Evolutionary conservation across 1,140 invertebrate species (phyloP).

Genomic region (Pollicipes pollicipes): DNA sequence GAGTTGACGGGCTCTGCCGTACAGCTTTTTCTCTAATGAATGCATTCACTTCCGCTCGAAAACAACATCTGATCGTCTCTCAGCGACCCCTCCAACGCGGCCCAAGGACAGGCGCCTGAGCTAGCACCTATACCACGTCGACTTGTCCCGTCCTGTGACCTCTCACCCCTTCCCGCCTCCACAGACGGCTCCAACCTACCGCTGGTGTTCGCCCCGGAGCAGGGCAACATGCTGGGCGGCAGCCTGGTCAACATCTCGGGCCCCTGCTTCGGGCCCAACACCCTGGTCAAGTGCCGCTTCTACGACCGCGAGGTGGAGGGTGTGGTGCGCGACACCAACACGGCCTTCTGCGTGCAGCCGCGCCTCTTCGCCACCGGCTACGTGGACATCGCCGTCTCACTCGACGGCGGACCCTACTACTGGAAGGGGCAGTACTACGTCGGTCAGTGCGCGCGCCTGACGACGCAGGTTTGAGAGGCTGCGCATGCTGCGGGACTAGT

Average conservation of each 20-base stretch:
- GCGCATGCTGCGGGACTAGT: too few relatives aligned
- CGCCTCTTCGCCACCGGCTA: constrained; percentile 77
- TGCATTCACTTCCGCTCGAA: too few relatives aligned
- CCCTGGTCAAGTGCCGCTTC: constrained; percentile 51
- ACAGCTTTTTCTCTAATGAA: too few relatives aligned
- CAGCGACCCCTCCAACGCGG: too few relatives aligned
- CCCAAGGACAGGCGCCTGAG: too few relatives aligned
- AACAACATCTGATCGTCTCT: too few relatives aligned
- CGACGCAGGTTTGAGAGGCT: too few relatives aligned
- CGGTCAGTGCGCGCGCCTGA: constrained; percentile 36
- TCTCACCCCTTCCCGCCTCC: too few relatives aligned
- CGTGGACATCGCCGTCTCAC: constrained; percentile 65
- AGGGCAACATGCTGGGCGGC: constrained; percentile 86
- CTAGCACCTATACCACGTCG: too few relatives aligned
- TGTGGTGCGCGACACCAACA: constrained; percentile 33
- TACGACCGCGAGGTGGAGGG: constrained; percentile 25
- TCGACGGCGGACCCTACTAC: constrained; percentile 55
- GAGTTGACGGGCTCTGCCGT: too few relatives aligned
- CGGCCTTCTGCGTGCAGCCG: constrained; percentile 75
- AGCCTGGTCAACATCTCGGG: constrained; percentile 88
- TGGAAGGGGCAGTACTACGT: constrained; percentile 86
- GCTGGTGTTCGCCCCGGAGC: constrained; percentile 74
- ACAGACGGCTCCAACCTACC: constrained; percentile 57
- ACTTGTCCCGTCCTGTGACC: too few relatives aligned
- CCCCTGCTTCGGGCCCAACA: constrained; percentile 58